Conservation (phyloP, 2,113 vertebrate genomes). For the Oenanthe oenanthe region DNA sequence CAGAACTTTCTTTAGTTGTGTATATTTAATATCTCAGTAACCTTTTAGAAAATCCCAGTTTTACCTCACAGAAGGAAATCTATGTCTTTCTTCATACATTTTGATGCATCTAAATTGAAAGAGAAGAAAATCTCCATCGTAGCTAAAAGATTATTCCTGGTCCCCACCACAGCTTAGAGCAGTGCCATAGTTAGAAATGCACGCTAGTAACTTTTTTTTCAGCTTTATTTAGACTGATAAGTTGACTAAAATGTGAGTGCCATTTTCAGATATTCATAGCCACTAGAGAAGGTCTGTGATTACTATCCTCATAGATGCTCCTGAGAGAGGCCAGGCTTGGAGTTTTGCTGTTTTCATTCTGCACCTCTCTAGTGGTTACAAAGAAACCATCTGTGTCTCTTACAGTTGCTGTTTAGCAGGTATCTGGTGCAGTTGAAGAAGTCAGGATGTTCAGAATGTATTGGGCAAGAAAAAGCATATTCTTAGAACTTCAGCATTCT, state of each 20-base stretch:
- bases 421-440: not conserved
- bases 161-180: not conserved
- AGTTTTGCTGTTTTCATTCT: not conserved
- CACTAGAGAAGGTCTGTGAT: not conserved
- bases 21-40: not conserved
- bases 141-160: not conserved
- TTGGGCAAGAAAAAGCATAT: not conserved
- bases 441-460: not conserved
- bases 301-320: not conserved
- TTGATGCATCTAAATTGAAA: not conserved
- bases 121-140: not conserved
- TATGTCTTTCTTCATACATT: not conserved
- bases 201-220: not conserved
- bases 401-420: not conserved
- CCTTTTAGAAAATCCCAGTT: not conserved
- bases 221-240: not conserved
- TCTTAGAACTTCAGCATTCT: not conserved
- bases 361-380: not conserved
- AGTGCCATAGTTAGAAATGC: not conserved
- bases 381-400: not conserved
- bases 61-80: not conserved
- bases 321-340: not conserved
- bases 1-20: not conserved
- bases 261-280: not conserved
- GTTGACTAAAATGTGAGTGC: not conserved